A percentile compares a stretch with the other conserved stretches of the same genome.
Evolutionary conservation across 2,797 vertebrate species (phyloP).

Genomic region (Melanotaenia nigrans): DNA sequence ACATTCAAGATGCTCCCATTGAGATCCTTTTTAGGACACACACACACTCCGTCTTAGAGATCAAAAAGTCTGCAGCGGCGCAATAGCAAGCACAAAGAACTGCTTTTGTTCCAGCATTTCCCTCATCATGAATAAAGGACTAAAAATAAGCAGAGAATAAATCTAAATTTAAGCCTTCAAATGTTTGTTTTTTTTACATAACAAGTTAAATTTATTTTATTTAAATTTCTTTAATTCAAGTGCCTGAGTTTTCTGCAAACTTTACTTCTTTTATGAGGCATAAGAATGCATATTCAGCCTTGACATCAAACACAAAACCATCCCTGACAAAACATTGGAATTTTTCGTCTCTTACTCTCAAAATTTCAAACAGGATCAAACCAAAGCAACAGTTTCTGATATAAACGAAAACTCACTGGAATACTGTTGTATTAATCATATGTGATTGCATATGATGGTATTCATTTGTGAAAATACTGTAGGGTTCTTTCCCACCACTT

Average conservation of each 20-base stretch:
- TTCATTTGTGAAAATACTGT: too few relatives aligned
- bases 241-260: not conserved
- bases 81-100: slow-evolving; percentile 35
- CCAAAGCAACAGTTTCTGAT: not conserved
- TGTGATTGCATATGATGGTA: too few relatives aligned
- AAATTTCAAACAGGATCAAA: slow-evolving; percentile 13
- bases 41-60: slow-evolving; percentile 31
- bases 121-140: slow-evolving; percentile 37
- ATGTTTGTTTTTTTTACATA: slow-evolving; percentile 28
- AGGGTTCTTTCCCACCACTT: too few relatives aligned
- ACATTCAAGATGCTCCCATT: slow-evolving; percentile 48
- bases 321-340: not conserved
- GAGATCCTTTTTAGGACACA: slow-evolving; percentile 66
- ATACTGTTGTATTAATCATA: not conserved
- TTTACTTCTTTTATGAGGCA: not conserved
- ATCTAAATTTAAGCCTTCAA: slow-evolving; percentile 46
- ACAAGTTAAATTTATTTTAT: slow-evolving; percentile 1
- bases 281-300: not conserved
- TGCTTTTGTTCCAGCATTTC: slow-evolving; percentile 39
- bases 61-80: slow-evolving; percentile 62
- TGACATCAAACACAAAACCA: slow-evolving; percentile 10
- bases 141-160: slow-evolving; percentile 21
- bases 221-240: slow-evolving; percentile 17
- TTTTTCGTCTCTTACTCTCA: not conserved
- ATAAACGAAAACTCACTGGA: not conserved